These are phyloP conservation scores for Gracilinanus agilis DNA, from an alignment of 2,113 vertebrate species.

Conservation along the genomic window DNA sequence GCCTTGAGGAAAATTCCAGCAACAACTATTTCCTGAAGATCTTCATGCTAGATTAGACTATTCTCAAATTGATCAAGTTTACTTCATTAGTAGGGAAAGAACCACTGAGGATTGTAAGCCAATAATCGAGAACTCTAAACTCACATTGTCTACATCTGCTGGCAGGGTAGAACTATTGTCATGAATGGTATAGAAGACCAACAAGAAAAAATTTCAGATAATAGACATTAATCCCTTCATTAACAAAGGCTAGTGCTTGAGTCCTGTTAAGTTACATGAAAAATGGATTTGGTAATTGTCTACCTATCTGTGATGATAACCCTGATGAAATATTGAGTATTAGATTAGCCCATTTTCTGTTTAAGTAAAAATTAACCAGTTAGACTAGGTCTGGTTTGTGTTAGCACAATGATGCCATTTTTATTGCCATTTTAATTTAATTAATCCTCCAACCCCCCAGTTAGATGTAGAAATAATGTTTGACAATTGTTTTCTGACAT, in stretches of 20 bases:
- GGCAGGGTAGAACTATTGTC: constrained; percentile 81
- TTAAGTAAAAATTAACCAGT: constrained; percentile 32
- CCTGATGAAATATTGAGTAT: constrained; percentile 15
- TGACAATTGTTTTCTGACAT: too few species aligned
- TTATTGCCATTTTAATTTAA: too few species aligned
- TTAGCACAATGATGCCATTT: constrained; percentile 6
- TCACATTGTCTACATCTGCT: constrained; percentile 80
- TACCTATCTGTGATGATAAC: constrained; percentile 22
- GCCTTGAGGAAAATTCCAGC: constrained; percentile 55
- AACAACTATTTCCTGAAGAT: constrained; percentile 76
- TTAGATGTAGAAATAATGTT: too few species aligned
- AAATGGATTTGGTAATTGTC: constrained; percentile 44
- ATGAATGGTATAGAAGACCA: constrained; percentile 81
- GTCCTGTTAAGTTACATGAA: background rate
- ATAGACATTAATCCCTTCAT: constrained; percentile 74
- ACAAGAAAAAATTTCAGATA: constrained; percentile 79
- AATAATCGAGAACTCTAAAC: too few species aligned
- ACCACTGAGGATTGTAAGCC: constrained; percentile 68
- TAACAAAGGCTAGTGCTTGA: constrained; percentile 64
- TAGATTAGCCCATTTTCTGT: background rate
- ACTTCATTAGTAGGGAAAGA: constrained; percentile 55
- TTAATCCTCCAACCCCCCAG: too few species aligned
- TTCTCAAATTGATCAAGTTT: constrained; percentile 58
- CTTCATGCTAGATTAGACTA: constrained; percentile 75
- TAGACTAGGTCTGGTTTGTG: background rate